Evolutionary conservation across 2,797 vertebrate species (phyloP), one percentile per base, ranked within the genome.

Genomic region (Lagothrix lagotricha): DNA sequence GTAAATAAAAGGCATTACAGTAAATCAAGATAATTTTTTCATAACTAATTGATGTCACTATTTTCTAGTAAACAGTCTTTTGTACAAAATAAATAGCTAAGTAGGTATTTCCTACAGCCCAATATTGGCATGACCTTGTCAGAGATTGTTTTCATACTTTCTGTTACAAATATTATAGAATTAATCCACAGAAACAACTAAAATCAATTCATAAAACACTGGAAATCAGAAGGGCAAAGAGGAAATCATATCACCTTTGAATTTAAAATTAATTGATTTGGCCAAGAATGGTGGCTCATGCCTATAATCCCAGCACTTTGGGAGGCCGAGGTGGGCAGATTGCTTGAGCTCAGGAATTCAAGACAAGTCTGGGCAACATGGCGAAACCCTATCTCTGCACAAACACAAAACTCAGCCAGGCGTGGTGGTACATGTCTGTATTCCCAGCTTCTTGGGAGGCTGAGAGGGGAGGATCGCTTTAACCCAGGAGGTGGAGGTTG

Each of bases 261-360:
- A 81, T 82, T 88, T 52, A 67, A 87, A 89, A 88, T 77, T 84
- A 72, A 84, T 52, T 94, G 46, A 76, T 90, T 96, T 96, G 67
- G 81, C 30, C 61, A 67, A 17, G 61, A 33, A 67, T 0, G 33
- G 14, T 67, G 15, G 61, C 30, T 67, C 30, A 67, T 1, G 30
- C 61, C 61, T 8, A 64, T 64, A n/a, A 64, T n/a, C 30, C 30
- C 30, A n/a, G 30, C 61, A 67, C 15, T 67, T 67, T 67, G 15
- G 30, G 61, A 67, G 61, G 15, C 33, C 1, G 3, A 67, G 7
- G 61, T 64, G 61, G 61, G 30, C 61, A n/a, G 61, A 64, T 8
- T 64, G 61, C 33, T 64, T n/a, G 61, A 64, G 30, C 7, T 64
- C 30, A 64, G 61, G 61, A n/a, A 64, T 64, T 64, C 61, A 64